Evolutionary conservation across 2,113 vertebrate genomes (phyloP), one percentile per base, ranked within the genome.

Genomic region (Sula dactylatra): DNA sequence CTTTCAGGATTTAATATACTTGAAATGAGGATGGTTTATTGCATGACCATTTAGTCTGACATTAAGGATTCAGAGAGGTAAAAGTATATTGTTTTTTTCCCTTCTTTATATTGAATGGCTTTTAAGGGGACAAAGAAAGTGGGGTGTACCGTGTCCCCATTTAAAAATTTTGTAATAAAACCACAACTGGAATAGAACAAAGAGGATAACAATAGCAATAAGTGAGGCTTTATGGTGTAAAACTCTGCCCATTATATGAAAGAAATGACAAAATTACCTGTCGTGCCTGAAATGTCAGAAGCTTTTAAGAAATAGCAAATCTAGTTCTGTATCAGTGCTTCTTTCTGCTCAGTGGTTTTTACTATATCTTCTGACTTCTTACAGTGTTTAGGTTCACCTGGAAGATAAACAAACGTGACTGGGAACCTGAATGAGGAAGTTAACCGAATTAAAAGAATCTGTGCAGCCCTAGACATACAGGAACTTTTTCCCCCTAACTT

Each of bases 341-440:
- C 86, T 50, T 91, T 95, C 73, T 98, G 97, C 72, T 97, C 98
- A 42, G 97, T 97, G 45, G 83, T n/a, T 93, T 97, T 97, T 92
- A 96, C 82, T 74, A 93, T 81, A 20, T 96, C 97, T 97, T 98
- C 98, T 54, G 97, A 84, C 13, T 94, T 97, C 96, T 97, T 98
- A 93, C 50, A 96, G 85, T 93, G 97, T 52, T 96, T 97, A 56
- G 95, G 36, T 50, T 98, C 98, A 78, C 98, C 98, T 98, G 92
- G 83, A 98, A 96, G 38, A 94, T 3, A 96, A 70, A 92, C n/a
- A 86, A 58, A 96, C 52, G 45, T 15, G 49, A 93, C 9, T 73
- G 19, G 31, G 24, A 92, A 84, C 11, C 12, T 38, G 55, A 76
- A 62, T 26, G 29, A 52, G 74, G 80, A 88, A 42, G 13, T 7